Percentiles rank a stretch among this genome's conserved stretches.
Conservation (phyloP, 2,888 invertebrate genomes). For the Ptychoptera contaminata region DNA sequence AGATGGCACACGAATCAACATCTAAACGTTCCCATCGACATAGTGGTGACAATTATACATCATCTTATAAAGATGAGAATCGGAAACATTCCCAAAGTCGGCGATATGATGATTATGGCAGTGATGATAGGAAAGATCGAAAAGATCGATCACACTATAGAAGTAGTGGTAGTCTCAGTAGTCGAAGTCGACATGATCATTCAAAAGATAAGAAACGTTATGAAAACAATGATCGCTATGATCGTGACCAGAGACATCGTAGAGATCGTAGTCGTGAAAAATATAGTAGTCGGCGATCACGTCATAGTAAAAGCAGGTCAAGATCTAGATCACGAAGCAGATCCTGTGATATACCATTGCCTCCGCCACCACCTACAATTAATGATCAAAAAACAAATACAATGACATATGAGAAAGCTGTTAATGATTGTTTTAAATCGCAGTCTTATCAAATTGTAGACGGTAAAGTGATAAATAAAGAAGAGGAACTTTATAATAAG, state of each 20-base stretch:
- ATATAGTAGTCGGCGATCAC: background rate
- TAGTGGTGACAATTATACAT: too few species aligned
- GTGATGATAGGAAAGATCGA: too few species aligned
- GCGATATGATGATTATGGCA: too few species aligned
- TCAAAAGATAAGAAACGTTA: background rate
- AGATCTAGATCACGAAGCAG: background rate
- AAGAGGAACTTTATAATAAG: too few species aligned
- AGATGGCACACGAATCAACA: too few species aligned
- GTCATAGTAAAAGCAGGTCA: background rate
- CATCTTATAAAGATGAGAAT: too few species aligned
- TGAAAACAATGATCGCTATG: background rate
- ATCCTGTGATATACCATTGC: background rate
- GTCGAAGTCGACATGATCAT: background rate
- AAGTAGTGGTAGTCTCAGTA: too few species aligned
- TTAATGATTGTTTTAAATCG: background rate
- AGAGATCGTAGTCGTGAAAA: background rate
- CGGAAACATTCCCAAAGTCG: too few species aligned
- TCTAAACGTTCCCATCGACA: too few species aligned
- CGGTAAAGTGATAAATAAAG: too few species aligned
- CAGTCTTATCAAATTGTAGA: background rate
- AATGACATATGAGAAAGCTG: background rate
- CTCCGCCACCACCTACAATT: background rate
- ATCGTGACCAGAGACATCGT: background rate
- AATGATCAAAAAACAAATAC: background rate
- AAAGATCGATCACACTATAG: too few species aligned